These are phyloP conservation scores for Melanotaenia pygmaea DNA, from an alignment of 2,797 vertebrate species.

Conservation along the genomic window DNA sequence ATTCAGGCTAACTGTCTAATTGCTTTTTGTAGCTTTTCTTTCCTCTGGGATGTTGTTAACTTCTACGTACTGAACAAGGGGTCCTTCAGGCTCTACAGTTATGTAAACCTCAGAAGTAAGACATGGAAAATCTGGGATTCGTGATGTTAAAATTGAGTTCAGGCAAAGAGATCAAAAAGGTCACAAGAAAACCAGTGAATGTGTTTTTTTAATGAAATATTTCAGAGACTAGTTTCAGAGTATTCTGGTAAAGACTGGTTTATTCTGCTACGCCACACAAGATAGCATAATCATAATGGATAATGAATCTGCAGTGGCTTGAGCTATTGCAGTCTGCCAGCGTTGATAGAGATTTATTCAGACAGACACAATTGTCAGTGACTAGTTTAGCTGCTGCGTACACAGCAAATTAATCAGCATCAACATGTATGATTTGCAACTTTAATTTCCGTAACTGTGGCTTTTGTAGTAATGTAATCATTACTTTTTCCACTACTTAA, in stretches of 20 bases:
- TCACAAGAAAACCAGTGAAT: slow-evolving; percentile 32
- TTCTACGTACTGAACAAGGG: slow-evolving; percentile 53
- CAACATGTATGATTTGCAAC: background rate
- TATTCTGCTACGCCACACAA: background rate
- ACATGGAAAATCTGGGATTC: slow-evolving; percentile 55
- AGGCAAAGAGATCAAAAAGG: slow-evolving; percentile 23
- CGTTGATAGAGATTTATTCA: slow-evolving; percentile 24
- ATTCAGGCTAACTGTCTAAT: slow-evolving; percentile 65
- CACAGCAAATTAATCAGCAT: background rate
- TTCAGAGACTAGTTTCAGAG: slow-evolving; percentile 7
- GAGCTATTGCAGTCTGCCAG: slow-evolving; percentile 19
- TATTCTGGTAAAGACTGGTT: slow-evolving; percentile 7
- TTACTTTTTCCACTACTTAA: slow-evolving; percentile 14
- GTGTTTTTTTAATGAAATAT: slow-evolving; percentile 31
- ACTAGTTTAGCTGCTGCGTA: slow-evolving; percentile 2
- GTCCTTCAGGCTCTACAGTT: slow-evolving; percentile 48
- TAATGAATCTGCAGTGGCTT: slow-evolving; percentile 23
- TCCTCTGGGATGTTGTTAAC: slow-evolving; percentile 73
- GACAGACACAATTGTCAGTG: background rate
- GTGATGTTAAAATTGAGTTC: slow-evolving; percentile 40
- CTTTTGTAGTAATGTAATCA: background rate
- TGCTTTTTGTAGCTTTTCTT: slow-evolving; percentile 64
- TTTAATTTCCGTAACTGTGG: slow-evolving; percentile 1
- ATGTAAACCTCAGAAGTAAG: slow-evolving; percentile 58
- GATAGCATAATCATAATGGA: slow-evolving; percentile 8